Base-by-base conservation (phyloP, 1,140 invertebrate species). In the Caenorhabditis latens region DNA sequence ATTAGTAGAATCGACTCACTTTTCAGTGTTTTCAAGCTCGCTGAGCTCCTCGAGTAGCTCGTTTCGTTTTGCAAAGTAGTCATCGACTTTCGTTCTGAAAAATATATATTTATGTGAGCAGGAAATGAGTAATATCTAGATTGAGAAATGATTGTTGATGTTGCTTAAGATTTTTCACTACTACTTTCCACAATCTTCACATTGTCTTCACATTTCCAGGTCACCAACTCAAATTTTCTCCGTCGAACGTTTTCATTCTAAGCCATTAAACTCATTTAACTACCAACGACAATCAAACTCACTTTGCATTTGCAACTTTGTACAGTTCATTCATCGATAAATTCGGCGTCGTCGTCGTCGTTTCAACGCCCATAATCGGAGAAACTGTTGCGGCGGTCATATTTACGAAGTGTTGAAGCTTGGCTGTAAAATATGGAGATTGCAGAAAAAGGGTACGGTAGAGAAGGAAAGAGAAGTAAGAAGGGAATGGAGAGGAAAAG, bases 71-170 rank as follows among this genome's bases (percentile, higher is more conserved):
- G 63, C 58, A 50, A 61, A 57, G 19, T 87, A 87, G n/a, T 87
- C 82, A 19, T 84, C 86, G 24, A 84, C 42, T 87, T 87, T 87
- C 5, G 24, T 65, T 82, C 86, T 87, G 83, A 16, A 87, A 87
- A 42, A 32, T 24, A 32, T 3, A 24, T 7, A 21, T 58, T 58
- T 19, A 19, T 0, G n/a, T 58, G n/a, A 19, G 11, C 8, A 21
- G 5, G 14, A 63, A 4, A 0, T 4, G 11, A 32, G 11, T 53
- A 11, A 53, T 14, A 9, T 11, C 50, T 16, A 14, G 3, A 53
- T 14, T 53, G 9, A 11, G 5, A 53, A 53, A 53, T 53, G 1
- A 0, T 32, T 32, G 32, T 2, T 32, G 32, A 32, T 32, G 32
- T 32, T 32, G 32, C 32, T 32, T 32, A 32, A 32, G 9, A 53